Base-by-base conservation (phyloP, 1,140 invertebrate species). In the Lutraria rhynchaena region DNA sequence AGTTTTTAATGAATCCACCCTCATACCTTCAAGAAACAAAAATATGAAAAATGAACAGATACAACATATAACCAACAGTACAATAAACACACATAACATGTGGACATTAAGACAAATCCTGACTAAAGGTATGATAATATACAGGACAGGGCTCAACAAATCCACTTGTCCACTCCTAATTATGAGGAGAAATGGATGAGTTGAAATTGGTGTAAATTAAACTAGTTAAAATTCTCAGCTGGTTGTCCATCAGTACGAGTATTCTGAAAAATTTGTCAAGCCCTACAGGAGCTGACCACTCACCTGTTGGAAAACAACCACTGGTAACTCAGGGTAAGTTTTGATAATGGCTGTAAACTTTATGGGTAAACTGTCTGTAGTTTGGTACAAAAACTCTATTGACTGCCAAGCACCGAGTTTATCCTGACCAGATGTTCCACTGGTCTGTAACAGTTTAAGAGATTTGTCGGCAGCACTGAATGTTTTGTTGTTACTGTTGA, bases 401-500 rank as follows among this genome's bases (percentile, higher is more conserved):
- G 55, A 46, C 80, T 71, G 65, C 65, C 61, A 85, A 13, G n/a
- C 11, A 27, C 83, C 83, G 3, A 82, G 22, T 44, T 76, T 65
- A 44, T 85, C 83, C 17, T 13, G 57, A 1, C 83, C 83, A 15
- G 67, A 71, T 0, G 73, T 44, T 7, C 46, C 67, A 5, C 24
- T 61, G 0, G 55, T 35, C 37, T 63, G 17, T 0, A 69, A 31
- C 33, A 82, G 37, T 19, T 82, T 82, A 15, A 85, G 61, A 4
- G 57, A 63, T 24, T 35, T 60, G n/a, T 73, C 80, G 0, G 49
- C 31, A n/a, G 46, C 53, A 24, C 65, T 70, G 60, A 71, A 84
- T 27, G 55, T 69, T 58, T 82, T 76, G 35, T 83, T 83, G 53
- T 83, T 63, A 24, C 33, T 77, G n/a, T 67, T 77, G 74, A 86